Percentiles rank a stretch among this genome's conserved stretches.
These are phyloP conservation scores for Agapornis roseicollis DNA, from an alignment of 2,113 vertebrate species.

Conservation along the genomic window DNA sequence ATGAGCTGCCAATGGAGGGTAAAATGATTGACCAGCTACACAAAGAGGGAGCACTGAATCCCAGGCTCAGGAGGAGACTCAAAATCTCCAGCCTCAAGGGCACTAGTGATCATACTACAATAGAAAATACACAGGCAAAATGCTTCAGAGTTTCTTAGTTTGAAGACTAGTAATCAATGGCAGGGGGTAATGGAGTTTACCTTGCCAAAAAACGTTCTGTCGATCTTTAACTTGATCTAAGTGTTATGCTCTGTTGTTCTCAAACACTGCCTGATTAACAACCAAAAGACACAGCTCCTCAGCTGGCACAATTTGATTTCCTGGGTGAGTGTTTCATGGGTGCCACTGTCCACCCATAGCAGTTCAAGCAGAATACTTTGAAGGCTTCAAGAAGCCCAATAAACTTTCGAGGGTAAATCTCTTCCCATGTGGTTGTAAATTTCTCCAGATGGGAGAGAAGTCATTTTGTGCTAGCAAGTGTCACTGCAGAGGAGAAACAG, in stretches of 20 bases:
- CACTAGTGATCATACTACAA: not conserved
- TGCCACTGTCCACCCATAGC: not conserved
- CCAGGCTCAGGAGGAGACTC: not conserved
- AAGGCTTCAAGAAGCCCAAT: not conserved
- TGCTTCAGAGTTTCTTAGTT: not conserved
- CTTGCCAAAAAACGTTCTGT: not conserved
- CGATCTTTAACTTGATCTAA: slow-evolving; percentile 32
- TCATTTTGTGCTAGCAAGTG: not conserved
- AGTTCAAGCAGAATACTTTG: not conserved
- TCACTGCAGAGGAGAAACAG: not conserved
- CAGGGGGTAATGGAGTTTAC: not conserved
- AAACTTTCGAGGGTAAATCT: not conserved
- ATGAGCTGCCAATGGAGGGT: not conserved
- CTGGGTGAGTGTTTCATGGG: not conserved
- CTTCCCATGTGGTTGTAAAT: not conserved
- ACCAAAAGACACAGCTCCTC: not conserved
- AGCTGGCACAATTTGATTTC: not conserved
- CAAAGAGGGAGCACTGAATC: not conserved
- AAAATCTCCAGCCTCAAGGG: not conserved
- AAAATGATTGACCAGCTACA: not conserved
- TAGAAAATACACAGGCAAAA: not conserved
- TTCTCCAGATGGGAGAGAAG: not conserved
- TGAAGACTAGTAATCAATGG: not conserved
- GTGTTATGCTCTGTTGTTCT: slow-evolving; percentile 44
- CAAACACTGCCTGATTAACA: not conserved